Base-by-base conservation (phyloP, 2,888 invertebrate species). In the Pyrgus malvae region DNA sequence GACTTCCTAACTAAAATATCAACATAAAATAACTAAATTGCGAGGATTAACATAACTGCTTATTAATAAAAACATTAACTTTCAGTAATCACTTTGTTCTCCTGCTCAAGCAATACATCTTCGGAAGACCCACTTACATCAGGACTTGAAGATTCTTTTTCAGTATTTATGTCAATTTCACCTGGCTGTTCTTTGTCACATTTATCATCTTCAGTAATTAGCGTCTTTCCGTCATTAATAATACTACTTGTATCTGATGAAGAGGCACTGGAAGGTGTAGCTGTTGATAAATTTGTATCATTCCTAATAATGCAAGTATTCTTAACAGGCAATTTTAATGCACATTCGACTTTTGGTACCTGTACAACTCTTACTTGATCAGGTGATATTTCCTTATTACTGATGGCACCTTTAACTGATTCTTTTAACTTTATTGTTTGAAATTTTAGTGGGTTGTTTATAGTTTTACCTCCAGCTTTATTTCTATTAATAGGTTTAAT, bases 361-460 rank as follows among this genome's bases (percentile, higher is more conserved):
- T 87, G 78, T 0, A 88, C 87, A 29, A 88, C 80, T 48, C 83
- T 76, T 46, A 86, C 79, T 74, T 86, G 83, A 64, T 88, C 86
- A 48, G 73, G 65, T 50, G 68, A 54, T 40, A 76, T 80, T 55
- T 80, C 80, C 59, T 83, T 79, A 61, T 63, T 76, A 5, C 67
- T 58, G 27, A 69, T 62, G 53, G 64, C n/a, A n/a, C n/a, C n/a
- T n/a, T n/a, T 82, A 58, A 64, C 79, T n/a, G 80, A 72, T 60
- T 88, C 88, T 66, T 87, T 64, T 93, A 98, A 83, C 96, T 98
- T 90, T 93, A 97, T 75, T 93, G 86, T 89, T 72, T 87, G 87
- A 59, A 83, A 86, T 67, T 87, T 87, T 9, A 88, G 64, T 16
- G 86, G 72, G 1, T 74, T 62, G 33, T 75, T 80, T 11, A 76